Conservation (phyloP, 1,140 invertebrate genomes). For the Drosophila grimshawi region DNA sequence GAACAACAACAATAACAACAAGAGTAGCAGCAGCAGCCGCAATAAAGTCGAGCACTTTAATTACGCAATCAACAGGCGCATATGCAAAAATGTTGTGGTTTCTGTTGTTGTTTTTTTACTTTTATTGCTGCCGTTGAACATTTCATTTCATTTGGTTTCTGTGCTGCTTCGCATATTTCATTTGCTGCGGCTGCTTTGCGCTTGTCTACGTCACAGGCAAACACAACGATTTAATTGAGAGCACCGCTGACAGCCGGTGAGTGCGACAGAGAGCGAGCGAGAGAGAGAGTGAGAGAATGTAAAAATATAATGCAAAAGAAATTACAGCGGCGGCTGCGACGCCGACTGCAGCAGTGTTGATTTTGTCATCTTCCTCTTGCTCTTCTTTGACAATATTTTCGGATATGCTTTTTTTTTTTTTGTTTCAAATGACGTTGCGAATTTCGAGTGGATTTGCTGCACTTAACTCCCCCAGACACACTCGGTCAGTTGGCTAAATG, state of each 20-base stretch:
- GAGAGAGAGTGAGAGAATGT: neutral
- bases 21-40: conserved; percentile 26
- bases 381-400: conserved; percentile 16
- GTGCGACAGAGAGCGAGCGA: neutral
- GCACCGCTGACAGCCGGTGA: neutral
- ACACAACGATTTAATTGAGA: conserved; percentile 11
- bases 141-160: conserved; percentile 32
- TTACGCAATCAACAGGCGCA: conserved; percentile 70
- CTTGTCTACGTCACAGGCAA: conserved; percentile 41
- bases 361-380: neutral
- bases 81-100: conserved; percentile 44
- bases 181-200: conserved; percentile 32
- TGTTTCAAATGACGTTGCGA: conserved; percentile 2
- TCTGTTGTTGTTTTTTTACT: conserved; percentile 10
- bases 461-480: conserved; percentile 18
- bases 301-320: conserved; percentile 34
- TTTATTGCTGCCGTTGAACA: conserved; percentile 23
- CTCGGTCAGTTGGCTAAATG: conserved; percentile 52
- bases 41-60: conserved; percentile 48
- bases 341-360: too few species aligned
- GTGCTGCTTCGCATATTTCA: conserved; percentile 42
- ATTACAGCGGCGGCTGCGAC: neutral
- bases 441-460: conserved; percentile 15
- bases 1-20: conserved; percentile 8
- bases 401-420: conserved; percentile 11